Conservation (phyloP, 2,888 invertebrate species). For the Cecidostiba fungosa region DNA sequence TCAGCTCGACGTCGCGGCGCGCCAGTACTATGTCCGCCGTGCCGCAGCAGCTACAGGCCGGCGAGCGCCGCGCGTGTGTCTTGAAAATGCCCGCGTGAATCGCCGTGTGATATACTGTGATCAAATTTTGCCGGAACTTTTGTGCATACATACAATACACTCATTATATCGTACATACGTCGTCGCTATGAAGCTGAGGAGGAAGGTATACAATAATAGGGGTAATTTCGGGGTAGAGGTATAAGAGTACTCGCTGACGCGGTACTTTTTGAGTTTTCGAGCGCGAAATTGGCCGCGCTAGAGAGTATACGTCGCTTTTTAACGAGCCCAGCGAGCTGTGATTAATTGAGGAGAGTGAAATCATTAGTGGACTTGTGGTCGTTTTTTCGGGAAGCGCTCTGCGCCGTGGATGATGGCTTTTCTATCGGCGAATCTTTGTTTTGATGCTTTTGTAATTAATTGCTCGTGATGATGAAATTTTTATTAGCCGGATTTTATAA, state of each 20-base stretch:
- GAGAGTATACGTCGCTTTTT: neutral
- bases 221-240: neutral
- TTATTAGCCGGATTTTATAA: constrained; percentile 1
- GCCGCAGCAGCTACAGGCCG: neutral
- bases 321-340: neutral
- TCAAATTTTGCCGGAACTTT: too few species aligned
- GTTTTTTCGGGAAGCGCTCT: neutral
- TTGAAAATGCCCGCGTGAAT: neutral
- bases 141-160: too few species aligned
- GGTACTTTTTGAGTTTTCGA: neutral
- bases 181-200: neutral
- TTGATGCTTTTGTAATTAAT: neutral
- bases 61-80: neutral
- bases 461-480: neutral
- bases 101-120: neutral
- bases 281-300: neutral
- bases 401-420: neutral
- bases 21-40: constrained; percentile 53
- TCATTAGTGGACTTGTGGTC: neutral
- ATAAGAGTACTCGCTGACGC: neutral
- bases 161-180: too few species aligned
- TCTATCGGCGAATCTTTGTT: neutral
- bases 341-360: neutral
- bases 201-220: neutral
- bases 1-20: neutral